Evolutionary conservation across 2,888 invertebrate genomes (phyloP), one percentile per base, ranked within the genome.

Genomic region (Ligdia adustata): DNA sequence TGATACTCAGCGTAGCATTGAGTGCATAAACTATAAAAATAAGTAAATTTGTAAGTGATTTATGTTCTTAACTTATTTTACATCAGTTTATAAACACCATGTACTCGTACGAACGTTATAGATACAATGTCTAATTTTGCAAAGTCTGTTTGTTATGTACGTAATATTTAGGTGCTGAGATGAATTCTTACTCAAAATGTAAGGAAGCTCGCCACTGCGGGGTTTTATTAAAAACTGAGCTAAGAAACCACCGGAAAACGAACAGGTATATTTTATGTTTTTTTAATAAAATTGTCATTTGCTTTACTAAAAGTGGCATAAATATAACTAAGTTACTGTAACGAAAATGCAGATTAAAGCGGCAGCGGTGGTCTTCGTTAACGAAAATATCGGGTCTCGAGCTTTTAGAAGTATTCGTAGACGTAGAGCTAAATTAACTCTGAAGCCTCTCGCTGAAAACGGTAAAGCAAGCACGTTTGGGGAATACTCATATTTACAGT

Each of bases 171-270:
- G 18, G 9, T 26, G 20, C 24, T 13, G 34, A 34, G 16, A n/a
- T n/a, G n/a, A n/a, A n/a, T 20, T n/a, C 26, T 29, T 34, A n/a
- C 49, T 49, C 26, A 26, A 38, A 42, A 33, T 42, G 42, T 28
- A 48, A 33, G 32, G 20, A 14, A 39, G 28, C 24, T 34, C 20
- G 34, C 34, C 12, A 15, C 20, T 38, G 33, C 9, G 32, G 34
- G 22, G 15, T 34, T 39, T 43, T 43, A 48, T 39, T 42, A 42
- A 43, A 42, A 42, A 41, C 37, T 22, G 33, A 42, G 42, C 28
- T 38, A 38, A 48, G 38, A 42, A 42, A 42, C 33, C 32, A 28
- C 28, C 11, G 13, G 28, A 38, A 42, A 37, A 42, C 28, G 28
- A 38, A 11, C 26, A 41, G 35, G 33, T 4, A 35, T 31, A 41